Evolutionary conservation across 2,797 vertebrate species (phyloP), one percentile per base, ranked within the genome.

Genomic region (Craterocephalus amniculus): DNA sequence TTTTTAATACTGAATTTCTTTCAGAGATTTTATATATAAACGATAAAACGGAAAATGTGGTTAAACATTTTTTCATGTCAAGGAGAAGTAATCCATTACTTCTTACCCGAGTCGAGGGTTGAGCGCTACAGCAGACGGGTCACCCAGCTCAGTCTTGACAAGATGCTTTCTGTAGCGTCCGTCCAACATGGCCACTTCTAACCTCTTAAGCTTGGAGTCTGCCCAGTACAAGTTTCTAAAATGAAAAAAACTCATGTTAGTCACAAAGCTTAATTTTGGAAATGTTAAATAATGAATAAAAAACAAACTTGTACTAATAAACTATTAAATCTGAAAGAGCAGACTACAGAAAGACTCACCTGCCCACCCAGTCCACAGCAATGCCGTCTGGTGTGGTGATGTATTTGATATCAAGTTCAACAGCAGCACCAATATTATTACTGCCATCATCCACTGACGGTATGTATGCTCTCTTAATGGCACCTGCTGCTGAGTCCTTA

Each of bases 321-420:
- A 31, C 5, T 16, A 52, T 58, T 43, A 14, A 18, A 7, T 7
- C 35, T 2, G 29, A n/a, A 10, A 14, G 27, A 63, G 2, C 20
- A 56, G 9, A 63, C 9, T 4, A 13, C 9, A 13, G 6, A 43
- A n/a, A 3, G 6, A 3, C 89, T 72, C 84, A 97, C 97, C 96
- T 96, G 90, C 95, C 96, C 79, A 97, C 94, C 97, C 97, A 98
- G 89, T 98, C 97, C 89, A 98, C 97, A 29, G 96, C 96, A 60
- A 98, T 90, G 29, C 96, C 97, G 65, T 95, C 94, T 20, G 97
- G 96, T 74, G 70, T 94, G 74, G 95, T 93, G 80, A 98, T 85
- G 78, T 96, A 96, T 76, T 95, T 96, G 79, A 97, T 90, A 74
- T 90, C 95, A 31, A 98, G 85, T 84, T 96, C 92, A 22, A 96